A percentile compares a stretch with the other conserved stretches of the same genome.
These are phyloP conservation scores for Meliscaeva auricollis DNA, from an alignment of 2,888 invertebrate species.

Conservation along the genomic window DNA sequence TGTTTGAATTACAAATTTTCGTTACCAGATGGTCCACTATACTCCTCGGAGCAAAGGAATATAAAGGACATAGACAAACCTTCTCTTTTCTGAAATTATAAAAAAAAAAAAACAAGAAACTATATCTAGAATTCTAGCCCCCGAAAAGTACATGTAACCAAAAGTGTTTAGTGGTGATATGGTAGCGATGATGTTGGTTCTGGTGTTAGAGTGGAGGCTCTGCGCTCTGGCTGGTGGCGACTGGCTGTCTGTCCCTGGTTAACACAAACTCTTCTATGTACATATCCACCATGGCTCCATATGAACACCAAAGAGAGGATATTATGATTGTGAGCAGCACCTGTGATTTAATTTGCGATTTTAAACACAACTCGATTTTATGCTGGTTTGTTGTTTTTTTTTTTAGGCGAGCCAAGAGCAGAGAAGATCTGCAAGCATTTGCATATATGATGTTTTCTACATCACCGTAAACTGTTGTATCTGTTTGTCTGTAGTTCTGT, in stretches of 20 bases:
- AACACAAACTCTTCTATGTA: conserved; percentile 56
- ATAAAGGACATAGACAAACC: conserved; percentile 25
- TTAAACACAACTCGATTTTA: conserved; percentile 68
- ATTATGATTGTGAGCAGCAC: conserved; percentile 64
- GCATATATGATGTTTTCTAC: conserved; percentile 57
- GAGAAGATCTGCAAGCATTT: conserved; percentile 44
- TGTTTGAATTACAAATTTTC: conserved; percentile 72
- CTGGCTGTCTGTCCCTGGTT: conserved; percentile 66
- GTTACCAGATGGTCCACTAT: conserved; percentile 57
- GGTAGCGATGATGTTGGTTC: conserved; percentile 1
- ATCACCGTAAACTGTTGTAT: conserved; percentile 16
- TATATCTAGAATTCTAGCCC: conserved; percentile 14
- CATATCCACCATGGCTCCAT: conserved; percentile 8
- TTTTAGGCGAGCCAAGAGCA: not conserved
- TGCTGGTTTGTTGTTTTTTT: conserved; percentile 30
- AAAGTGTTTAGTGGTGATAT: conserved; percentile 20
- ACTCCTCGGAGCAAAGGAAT: conserved; percentile 19
- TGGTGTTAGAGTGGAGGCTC: not conserved
- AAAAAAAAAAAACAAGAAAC: not conserved
- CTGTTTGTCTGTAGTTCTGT: conserved; percentile 9
- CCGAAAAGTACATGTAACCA: conserved; percentile 15
- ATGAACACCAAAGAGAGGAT: conserved; percentile 1
- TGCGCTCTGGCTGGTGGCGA: not conserved
- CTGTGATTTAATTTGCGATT: conserved; percentile 75
- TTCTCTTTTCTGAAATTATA: not conserved